Evolutionary conservation across 2,113 vertebrate genomes (phyloP).

Genomic region (Leuciscus idus): DNA sequence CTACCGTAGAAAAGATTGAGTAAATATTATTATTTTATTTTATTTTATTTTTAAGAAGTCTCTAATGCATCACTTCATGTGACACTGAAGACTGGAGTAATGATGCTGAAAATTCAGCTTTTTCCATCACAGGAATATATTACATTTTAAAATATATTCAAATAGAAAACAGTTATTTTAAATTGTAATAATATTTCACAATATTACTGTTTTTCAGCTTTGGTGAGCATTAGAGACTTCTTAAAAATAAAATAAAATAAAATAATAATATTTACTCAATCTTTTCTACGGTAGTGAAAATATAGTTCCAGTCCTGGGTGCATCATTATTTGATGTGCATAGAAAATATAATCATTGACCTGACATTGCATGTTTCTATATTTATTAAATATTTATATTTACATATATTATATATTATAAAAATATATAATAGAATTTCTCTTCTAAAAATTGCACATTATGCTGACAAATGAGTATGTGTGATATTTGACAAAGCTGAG

Average conservation of each 20-base stretch:
- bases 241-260: background rate
- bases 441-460: background rate
- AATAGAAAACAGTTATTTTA: background rate
- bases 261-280: too few relatives aligned
- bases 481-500: background rate
- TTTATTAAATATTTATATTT: background rate
- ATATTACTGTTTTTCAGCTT: background rate
- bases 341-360: background rate
- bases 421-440: background rate
- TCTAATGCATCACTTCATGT: too few relatives aligned
- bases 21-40: too few relatives aligned
- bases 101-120: background rate
- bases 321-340: background rate
- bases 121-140: background rate
- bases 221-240: background rate
- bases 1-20: too few relatives aligned
- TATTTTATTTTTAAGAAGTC: too few relatives aligned
- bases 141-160: background rate
- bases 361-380: too few relatives aligned
- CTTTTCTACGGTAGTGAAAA: background rate
- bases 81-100: background rate
- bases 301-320: background rate
- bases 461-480: background rate
- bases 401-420: background rate
- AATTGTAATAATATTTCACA: background rate